Percentiles rank a stretch among this genome's conserved stretches.
Evolutionary conservation across 2,888 invertebrate species (phyloP).

Genomic region (Orthosia incerta): DNA sequence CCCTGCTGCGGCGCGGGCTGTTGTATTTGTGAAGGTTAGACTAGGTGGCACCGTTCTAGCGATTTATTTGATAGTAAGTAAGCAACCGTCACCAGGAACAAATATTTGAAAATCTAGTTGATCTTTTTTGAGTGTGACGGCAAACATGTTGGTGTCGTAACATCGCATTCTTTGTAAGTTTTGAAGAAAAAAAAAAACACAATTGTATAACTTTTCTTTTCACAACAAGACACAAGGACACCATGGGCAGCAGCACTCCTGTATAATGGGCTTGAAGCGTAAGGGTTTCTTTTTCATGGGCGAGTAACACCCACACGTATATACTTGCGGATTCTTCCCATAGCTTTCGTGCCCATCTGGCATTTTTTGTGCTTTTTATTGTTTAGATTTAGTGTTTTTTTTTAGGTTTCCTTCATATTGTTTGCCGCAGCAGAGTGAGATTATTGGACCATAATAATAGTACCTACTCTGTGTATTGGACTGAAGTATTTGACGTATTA

Average conservation of each 20-base stretch:
- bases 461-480: too few species aligned
- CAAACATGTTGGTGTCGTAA: not conserved
- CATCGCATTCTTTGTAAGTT: not conserved
- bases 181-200: not conserved
- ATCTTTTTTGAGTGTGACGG: not conserved
- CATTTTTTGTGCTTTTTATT: slow-evolving; percentile 15
- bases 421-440: slow-evolving; percentile 10
- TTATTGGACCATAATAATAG: too few species aligned
- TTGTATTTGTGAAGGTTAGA: not conserved
- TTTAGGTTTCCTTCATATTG: slow-evolving; percentile 12
- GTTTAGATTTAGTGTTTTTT: slow-evolving; percentile 1
- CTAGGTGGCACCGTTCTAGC: not conserved
- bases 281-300: not conserved
- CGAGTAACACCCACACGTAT: slow-evolving; percentile 52
- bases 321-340: not conserved
- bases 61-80: not conserved
- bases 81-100: not conserved
- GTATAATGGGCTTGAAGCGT: not conserved
- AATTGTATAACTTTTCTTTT: not conserved
- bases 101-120: not conserved
- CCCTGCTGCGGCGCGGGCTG: not conserved
- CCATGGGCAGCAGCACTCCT: not conserved
- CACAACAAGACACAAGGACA: slow-evolving; percentile 4
- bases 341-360: slow-evolving; percentile 8
- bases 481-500: slow-evolving; percentile 4